Evolutionary conservation across 2,113 vertebrate genomes (phyloP).

Genomic region (Lophura nycthemera): DNA sequence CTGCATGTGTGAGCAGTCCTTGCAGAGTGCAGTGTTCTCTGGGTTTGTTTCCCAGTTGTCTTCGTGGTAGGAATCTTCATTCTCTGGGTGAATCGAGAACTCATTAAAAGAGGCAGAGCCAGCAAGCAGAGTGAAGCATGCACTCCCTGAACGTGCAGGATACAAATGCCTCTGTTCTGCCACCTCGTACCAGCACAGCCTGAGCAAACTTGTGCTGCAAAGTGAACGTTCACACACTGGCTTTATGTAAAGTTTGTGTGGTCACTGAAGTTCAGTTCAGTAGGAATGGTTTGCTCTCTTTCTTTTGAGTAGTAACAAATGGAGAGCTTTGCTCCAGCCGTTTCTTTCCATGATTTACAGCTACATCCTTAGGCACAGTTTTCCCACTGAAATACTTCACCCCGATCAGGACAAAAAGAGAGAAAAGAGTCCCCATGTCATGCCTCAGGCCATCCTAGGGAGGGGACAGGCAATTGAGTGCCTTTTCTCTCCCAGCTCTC

Average conservation of each 20-base stretch:
- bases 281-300: background rate
- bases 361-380: background rate
- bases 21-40: background rate
- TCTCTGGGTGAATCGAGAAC: background rate
- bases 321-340: background rate
- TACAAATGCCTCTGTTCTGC: background rate
- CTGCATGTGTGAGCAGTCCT: background rate
- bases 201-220: background rate
- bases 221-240: accelerated
- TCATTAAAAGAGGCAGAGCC: background rate
- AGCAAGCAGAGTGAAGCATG: background rate
- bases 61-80: background rate
- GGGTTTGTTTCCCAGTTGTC: background rate
- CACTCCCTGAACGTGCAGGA: background rate
- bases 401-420: background rate
- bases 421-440: background rate
- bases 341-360: background rate
- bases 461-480: background rate
- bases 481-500: background rate
- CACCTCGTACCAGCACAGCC: background rate
- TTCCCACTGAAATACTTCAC: background rate
- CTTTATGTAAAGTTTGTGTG: background rate
- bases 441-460: background rate
- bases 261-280: background rate
- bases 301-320: background rate